Conservation (phyloP, 2,797 vertebrate genomes). For the Pogoniulus pusillus region DNA sequence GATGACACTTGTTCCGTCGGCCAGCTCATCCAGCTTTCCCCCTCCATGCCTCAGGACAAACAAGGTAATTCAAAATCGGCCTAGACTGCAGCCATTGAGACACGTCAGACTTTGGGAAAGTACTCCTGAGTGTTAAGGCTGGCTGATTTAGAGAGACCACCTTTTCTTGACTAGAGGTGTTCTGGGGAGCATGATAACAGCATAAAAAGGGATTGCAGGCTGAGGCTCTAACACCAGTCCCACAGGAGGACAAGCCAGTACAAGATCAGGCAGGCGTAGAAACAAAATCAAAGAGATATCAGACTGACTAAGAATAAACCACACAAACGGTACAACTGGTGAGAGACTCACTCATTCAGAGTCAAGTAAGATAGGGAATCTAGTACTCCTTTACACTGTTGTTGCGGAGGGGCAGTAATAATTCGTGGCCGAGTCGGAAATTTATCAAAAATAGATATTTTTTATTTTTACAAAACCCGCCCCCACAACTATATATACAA, state of each 20-base stretch:
- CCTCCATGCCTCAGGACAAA: neutral
- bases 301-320: conserved; percentile 36
- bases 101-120: neutral
- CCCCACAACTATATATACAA: too few species aligned
- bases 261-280: conserved; percentile 45
- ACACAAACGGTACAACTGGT: conserved; percentile 19
- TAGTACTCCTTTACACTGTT: neutral
- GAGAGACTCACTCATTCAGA: neutral
- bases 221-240: neutral
- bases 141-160: neutral
- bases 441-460: too few species aligned
- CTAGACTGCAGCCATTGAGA: neutral
- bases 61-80: neutral
- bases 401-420: too few species aligned
- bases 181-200: conserved; percentile 41
- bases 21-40: neutral
- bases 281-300: conserved; percentile 42
- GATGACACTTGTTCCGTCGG: neutral
- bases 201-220: conserved; percentile 5
- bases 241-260: conserved; percentile 10
- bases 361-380: neutral
- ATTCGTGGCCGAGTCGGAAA: too few species aligned
- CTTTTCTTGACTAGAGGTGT: neutral
- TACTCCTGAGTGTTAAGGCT: neutral
- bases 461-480: too few species aligned